Evolutionary conservation across 2,888 invertebrate genomes (phyloP), one percentile per base, ranked within the genome.

Genomic region (Resseliella maxima): DNA sequence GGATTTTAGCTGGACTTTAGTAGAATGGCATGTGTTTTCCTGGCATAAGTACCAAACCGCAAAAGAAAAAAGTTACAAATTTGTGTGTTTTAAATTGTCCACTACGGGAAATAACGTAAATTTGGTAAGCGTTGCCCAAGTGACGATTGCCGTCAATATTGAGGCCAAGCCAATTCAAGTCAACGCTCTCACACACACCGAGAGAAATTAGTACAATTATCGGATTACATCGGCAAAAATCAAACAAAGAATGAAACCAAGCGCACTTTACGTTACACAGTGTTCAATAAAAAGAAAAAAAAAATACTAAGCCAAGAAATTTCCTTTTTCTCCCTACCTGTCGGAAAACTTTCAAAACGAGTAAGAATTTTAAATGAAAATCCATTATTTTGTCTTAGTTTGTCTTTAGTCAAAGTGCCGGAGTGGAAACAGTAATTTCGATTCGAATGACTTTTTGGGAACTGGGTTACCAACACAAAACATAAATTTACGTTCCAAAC

Each of bases 141-240:
- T 59, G 59, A 27, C n/a, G 27, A 45, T 5, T 12, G 46, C 18
- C 46, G 18, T 41, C 18, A 18, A 15, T 50, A 18, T 50, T 59
- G 27, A 0, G 5, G 24, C 18, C 24, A 3, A 2, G 27, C 3
- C n/a, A 27, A 27, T 59, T 3, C 27, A 24, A 12, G 59, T 2
- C 12, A 24, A 59, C 5, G 41, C 5, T 35, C 31, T 72, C 31
- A 15, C 31, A 15, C 35, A 35, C 72, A 31, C 72, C 72, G 72
- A 15, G 72, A n/a, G n/a, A n/a, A 72, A 72, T 72, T 72, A 72
- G 31, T 35, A 18, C 72, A 72, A 72, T 72, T 72, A 72, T 72
- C 72, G 72, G 72, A 35, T 72, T 72, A 72, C 72, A 72, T 72
- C 31, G 72, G 72, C 72, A 72, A 72, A 72, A 72, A 72, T 72